Evolutionary conservation across 2,888 invertebrate genomes (phyloP).

Genomic region (Ectemnius cavifrons): DNA sequence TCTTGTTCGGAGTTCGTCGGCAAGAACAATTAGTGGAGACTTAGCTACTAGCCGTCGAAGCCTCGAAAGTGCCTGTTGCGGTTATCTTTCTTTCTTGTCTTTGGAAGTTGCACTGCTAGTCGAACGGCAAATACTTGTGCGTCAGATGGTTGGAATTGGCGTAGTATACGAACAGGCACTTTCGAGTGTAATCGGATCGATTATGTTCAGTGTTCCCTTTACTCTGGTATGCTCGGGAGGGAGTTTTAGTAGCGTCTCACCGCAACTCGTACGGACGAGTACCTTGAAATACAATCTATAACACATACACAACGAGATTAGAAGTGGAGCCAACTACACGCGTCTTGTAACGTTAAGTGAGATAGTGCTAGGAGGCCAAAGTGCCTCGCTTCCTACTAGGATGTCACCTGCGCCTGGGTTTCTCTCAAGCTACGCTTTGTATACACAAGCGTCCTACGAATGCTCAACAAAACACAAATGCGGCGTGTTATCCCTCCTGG

Average conservation of each 20-base stretch:
- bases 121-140: constrained; percentile 28
- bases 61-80: constrained; percentile 35
- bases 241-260: constrained; percentile 35
- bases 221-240: constrained; percentile 17
- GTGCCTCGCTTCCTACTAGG: too few species aligned
- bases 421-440: too few species aligned
- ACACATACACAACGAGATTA: constrained; percentile 57
- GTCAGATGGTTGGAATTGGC: background rate
- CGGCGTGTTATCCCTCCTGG: too few species aligned
- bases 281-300: constrained; percentile 58
- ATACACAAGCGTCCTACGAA: too few species aligned
- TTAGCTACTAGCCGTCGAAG: constrained; percentile 11
- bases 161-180: constrained; percentile 9
- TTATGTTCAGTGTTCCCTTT: constrained; percentile 20
- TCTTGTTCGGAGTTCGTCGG: background rate
- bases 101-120: background rate
- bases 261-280: constrained; percentile 52
- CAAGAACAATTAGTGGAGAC: constrained; percentile 14
- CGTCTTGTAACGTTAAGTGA: too few species aligned
- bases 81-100: background rate
- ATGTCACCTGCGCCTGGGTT: too few species aligned
- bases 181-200: constrained; percentile 17
- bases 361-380: too few species aligned
- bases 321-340: constrained; percentile 51
- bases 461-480: too few species aligned